Conservation (phyloP, 2,113 vertebrate genomes). For the Fregetta grallaria region DNA sequence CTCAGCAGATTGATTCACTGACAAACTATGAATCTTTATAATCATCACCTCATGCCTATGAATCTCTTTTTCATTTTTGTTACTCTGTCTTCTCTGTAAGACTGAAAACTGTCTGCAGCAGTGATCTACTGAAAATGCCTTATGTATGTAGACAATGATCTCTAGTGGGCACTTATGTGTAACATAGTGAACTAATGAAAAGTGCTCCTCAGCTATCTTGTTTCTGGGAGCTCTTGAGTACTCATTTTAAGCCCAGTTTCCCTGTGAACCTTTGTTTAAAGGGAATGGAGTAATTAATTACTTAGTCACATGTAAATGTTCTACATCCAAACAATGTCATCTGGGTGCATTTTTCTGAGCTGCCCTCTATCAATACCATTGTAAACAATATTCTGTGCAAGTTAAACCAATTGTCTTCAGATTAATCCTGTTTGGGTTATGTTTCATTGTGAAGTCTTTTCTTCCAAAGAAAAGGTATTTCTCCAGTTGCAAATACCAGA, state of each 20-base stretch:
- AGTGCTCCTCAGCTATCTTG: neutral
- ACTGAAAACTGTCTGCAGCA: neutral
- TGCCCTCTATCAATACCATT: neutral
- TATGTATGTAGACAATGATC: neutral
- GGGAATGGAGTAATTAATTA: neutral
- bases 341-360: neutral
- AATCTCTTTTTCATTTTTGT: neutral
- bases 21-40: neutral
- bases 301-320: neutral
- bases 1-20: neutral
- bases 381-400: neutral
- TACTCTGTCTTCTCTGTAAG: neutral
- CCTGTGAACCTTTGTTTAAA: neutral
- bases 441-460: neutral
- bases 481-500: neutral
- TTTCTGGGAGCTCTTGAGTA: neutral
- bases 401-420: slow-evolving; percentile 15
- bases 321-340: neutral
- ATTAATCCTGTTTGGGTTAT: slow-evolving; percentile 27
- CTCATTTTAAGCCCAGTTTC: neutral
- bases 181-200: neutral
- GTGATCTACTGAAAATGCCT: neutral
- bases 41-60: accelerated
- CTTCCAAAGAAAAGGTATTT: neutral
- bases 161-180: neutral